These are phyloP conservation scores for Lycocerus yunnanus DNA, from an alignment of 2,888 invertebrate species.

Conservation along the genomic window DNA sequence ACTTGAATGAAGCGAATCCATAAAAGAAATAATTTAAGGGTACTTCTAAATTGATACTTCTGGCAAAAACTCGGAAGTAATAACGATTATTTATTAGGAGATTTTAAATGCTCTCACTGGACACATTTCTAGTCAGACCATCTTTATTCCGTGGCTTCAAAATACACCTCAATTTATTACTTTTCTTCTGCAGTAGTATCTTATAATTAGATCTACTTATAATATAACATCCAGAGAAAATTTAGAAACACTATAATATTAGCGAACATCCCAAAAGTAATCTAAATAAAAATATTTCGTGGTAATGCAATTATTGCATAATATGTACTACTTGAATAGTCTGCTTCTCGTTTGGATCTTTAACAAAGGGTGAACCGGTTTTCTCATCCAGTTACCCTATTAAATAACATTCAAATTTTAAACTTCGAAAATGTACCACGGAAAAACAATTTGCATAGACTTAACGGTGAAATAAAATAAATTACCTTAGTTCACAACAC, in stretches of 20 bases:
- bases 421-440: not conserved
- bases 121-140: not conserved
- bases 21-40: not conserved
- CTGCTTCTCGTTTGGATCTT: not conserved
- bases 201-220: too few species aligned
- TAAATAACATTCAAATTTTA: not conserved
- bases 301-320: not conserved
- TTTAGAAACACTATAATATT: not conserved
- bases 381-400: not conserved
- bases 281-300: not conserved
- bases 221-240: not conserved
- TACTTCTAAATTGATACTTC: not conserved
- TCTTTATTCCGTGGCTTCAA: not conserved
- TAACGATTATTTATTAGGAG: not conserved
- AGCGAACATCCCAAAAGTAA: not conserved
- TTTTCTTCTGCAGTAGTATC: not conserved
- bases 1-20: not conserved
- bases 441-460: not conserved
- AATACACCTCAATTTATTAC: not conserved
- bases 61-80: not conserved
- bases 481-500: too few species aligned
- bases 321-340: not conserved
- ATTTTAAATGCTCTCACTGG: not conserved
- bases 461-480: not conserved
- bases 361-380: not conserved